A percentile compares a stretch with the other conserved stretches of the same genome.
Conservation (phyloP, 1,140 invertebrate genomes). For the Microplitis mediator region DNA sequence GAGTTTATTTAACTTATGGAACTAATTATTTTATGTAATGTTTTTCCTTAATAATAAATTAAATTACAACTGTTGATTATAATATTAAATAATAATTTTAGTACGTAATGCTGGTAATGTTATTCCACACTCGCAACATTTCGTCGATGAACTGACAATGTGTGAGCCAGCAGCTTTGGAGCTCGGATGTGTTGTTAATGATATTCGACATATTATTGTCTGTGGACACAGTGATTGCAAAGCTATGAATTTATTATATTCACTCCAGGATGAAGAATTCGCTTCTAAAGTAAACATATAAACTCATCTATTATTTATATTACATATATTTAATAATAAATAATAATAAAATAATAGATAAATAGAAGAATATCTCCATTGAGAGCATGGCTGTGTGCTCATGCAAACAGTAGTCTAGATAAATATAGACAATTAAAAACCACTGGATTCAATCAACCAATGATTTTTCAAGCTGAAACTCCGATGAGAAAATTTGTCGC, state of each 20-base stretch:
- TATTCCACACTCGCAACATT: constrained; percentile 88
- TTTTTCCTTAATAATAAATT: no score
- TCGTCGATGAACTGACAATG: constrained; percentile 83
- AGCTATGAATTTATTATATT: constrained; percentile 92
- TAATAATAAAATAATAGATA: constrained; percentile 60
- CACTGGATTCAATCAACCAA: constrained; percentile 73
- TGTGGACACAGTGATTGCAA: constrained; percentile 98
- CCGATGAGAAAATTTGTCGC: constrained; percentile 87
- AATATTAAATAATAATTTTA: constrained; percentile 46
- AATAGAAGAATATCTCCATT: constrained; percentile 86
- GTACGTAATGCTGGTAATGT: constrained; percentile 94
- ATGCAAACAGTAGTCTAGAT: constrained; percentile 80
- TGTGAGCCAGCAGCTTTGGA: constrained; percentile 95
- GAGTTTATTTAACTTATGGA: constrained; percentile 47
- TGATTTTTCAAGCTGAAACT: constrained; percentile 86
- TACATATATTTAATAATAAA: constrained; percentile 6
- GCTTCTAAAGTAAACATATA: constrained; percentile 66
- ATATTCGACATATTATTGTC: constrained; percentile 91
- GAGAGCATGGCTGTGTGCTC: constrained; percentile 88
- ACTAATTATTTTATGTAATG: constrained; percentile 19
- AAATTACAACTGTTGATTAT: constrained; percentile 43
- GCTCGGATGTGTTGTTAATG: constrained; percentile 90
- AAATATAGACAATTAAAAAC: constrained; percentile 81
- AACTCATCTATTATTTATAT: neutral
- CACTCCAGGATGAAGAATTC: constrained; percentile 78